These are phyloP conservation scores for Rostratula benghalensis DNA, from an alignment of 2,113 vertebrate species.

Conservation along the genomic window DNA sequence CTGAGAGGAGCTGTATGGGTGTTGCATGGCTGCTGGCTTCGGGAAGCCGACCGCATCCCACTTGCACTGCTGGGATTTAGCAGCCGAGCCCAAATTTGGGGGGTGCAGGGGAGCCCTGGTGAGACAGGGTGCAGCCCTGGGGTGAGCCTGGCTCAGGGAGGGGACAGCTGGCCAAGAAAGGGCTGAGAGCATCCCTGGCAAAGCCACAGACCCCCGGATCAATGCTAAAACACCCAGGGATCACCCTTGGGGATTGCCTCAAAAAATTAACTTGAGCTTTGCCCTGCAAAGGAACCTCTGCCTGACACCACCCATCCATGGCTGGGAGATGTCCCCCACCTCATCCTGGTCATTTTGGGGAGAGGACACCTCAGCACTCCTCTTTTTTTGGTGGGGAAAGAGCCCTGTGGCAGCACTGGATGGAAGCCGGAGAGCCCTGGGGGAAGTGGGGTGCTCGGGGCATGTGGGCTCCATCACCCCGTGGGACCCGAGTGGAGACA, in stretches of 20 bases:
- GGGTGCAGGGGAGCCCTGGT: fast-evolving
- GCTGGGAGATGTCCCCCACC: not conserved
- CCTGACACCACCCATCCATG: not conserved
- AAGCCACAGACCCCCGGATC: fast-evolving
- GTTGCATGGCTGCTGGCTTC: fast-evolving
- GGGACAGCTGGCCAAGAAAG: not conserved
- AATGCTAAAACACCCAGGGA: not conserved
- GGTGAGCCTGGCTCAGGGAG: not conserved
- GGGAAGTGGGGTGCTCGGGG: not conserved
- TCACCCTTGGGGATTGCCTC: not conserved
- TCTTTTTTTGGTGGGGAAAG: not conserved
- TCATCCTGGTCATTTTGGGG: not conserved
- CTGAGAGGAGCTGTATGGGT: fast-evolving
- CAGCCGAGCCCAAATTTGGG: not conserved
- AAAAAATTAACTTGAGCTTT: not conserved
- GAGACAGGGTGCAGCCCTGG: fast-evolving
- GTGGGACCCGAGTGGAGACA: fast-evolving
- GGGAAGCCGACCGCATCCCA: fast-evolving
- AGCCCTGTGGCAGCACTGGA: not conserved
- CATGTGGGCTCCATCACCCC: not conserved
- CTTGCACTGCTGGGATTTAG: not conserved
- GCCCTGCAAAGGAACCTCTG: not conserved
- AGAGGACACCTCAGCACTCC: not conserved
- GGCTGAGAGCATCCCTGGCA: not conserved
- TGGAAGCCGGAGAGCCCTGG: fast-evolving